Evolutionary conservation across 2,113 vertebrate genomes (phyloP), one percentile per base, ranked within the genome.

Genomic region (Sardina pilchardus): DNA sequence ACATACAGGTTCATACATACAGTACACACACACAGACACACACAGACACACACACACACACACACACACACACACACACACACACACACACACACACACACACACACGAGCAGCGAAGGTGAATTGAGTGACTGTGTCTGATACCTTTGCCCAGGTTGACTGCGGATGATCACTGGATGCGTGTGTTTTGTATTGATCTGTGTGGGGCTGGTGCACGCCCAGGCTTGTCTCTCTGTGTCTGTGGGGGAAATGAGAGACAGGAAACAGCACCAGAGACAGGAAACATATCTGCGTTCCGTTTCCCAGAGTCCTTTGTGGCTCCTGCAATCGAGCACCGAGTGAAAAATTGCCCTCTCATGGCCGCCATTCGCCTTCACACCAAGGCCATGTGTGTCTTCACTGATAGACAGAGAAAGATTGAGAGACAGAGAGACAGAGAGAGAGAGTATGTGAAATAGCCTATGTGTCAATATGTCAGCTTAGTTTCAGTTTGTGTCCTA

Each of bases 101-200:
- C 59, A 63, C 21, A 63, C 24, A n/a, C 59, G 10, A 85, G 78
- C 78, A 63, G 87, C 9, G 12, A 82, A 81, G 86, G 88, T 87
- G 81, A 82, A 87, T 90, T 80, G 34, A 90, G 89, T 87, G 88
- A 87, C 86, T 86, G 81, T 83, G 42, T 88, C 88, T 42, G 90
- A 88, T 30, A 36, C 90, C 88, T 92, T 85, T 88, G 81, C 42
- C 86, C 47, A 63, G 84, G 83, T 90, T 91, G 88, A 92, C 91
- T 90, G 89, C 45, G 14, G 87, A 87, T 91, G 87, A 94, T 92
- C 90, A 87, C 9, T 71, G 63, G 63, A 14, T 30, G 63, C 90
- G 91, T 34, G 63, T 71, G 14, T 34, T 71, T 26, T 30, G 6
- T 30, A 30, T 71, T 71, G 63, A 71, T 71, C 63, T 71, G 63